Percentiles rank a stretch among this genome's conserved stretches.
These are phyloP conservation scores for Megatriorchis doriae DNA, from an alignment of 2,113 vertebrate species.

Conservation along the genomic window DNA sequence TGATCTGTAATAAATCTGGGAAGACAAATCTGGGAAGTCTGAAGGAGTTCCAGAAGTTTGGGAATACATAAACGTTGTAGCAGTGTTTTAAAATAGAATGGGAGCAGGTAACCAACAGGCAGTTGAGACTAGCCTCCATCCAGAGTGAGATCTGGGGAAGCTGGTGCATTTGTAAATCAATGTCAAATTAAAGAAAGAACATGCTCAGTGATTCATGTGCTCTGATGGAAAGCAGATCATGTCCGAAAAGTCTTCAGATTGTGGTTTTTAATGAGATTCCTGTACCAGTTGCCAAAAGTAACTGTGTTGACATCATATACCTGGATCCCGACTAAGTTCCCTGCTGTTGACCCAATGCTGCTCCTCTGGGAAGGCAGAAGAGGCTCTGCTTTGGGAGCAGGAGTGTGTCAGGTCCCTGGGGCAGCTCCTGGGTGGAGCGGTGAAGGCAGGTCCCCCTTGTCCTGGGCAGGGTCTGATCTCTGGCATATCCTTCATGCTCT, in stretches of 20 bases:
- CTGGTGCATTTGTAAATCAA: background rate
- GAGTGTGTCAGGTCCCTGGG: rapidly evolving
- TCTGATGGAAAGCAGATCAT: background rate
- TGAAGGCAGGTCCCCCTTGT: too few relatives aligned
- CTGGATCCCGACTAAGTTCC: background rate
- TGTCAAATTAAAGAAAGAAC: background rate
- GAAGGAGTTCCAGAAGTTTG: background rate
- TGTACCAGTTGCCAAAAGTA: background rate
- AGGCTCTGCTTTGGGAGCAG: background rate
- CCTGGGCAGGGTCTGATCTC: background rate
- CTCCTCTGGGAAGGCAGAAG: background rate
- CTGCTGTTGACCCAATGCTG: background rate
- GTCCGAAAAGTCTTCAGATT: background rate
- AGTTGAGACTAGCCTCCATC: background rate
- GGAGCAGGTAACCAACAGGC: background rate
- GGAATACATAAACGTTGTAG: background rate
- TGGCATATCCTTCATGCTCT: background rate
- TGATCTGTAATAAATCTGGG: background rate
- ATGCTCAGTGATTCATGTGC: background rate
- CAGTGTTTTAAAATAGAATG: background rate
- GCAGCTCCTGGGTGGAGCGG: background rate
- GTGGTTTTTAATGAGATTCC: background rate
- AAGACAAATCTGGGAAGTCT: background rate
- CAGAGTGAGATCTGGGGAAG: background rate
- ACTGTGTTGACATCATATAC: background rate